Conservation (phyloP, 2,888 invertebrate genomes). For the Megastigmus dorsalis region DNA sequence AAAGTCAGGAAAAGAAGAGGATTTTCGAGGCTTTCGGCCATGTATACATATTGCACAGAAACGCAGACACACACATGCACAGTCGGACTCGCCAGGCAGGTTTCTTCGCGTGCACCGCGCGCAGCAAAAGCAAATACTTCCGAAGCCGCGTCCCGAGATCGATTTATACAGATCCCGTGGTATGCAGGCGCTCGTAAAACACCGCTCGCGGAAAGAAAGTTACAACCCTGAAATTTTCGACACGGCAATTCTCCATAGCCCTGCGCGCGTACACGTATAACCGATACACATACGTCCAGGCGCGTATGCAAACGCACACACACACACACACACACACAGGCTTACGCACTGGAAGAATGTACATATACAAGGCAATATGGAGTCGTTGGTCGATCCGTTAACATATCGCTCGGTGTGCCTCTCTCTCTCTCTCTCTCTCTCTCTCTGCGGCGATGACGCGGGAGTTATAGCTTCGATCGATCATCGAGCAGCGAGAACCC, state of each 20-base stretch:
- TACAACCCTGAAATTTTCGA: constrained; percentile 24
- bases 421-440: no score
- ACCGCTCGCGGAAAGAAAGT: constrained; percentile 13
- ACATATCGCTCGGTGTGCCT: constrained; percentile 17
- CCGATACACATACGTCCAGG: no score
- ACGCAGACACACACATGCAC: no score
- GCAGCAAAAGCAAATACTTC: no score
- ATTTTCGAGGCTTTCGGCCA: not conserved
- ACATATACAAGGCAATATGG: not conserved
- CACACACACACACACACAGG: not conserved
- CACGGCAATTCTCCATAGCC: not conserved
- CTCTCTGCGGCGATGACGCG: constrained; percentile 49
- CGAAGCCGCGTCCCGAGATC: not conserved
- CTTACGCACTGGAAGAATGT: no score
- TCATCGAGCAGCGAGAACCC: no score
- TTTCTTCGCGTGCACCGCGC: no score
- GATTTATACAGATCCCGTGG: not conserved
- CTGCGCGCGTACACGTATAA: no score
- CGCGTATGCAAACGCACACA: not conserved
- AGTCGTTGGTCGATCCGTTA: constrained; percentile 9
- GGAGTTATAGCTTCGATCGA: constrained; percentile 47
- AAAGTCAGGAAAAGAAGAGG: not conserved
- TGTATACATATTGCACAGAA: not conserved
- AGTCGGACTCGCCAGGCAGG: no score
- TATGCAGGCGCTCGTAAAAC: not conserved